These are phyloP conservation scores for Leucophenga maculata DNA, from an alignment of 2,888 invertebrate genomes.

Conservation along the genomic window DNA sequence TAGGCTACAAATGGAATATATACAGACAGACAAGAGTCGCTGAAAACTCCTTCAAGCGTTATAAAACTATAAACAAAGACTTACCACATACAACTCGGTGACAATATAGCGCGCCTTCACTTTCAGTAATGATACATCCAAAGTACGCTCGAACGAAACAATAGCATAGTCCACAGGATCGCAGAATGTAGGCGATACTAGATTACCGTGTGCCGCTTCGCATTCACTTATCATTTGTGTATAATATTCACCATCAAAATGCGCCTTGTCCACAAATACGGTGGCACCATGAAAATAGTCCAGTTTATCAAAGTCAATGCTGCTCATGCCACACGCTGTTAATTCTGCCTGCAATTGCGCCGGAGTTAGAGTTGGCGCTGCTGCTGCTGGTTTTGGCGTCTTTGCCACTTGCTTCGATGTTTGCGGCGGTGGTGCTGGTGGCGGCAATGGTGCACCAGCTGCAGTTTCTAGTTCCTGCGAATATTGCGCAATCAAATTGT, in stretches of 20 bases:
- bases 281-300: conserved; percentile 65
- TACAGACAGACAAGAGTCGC: too few species aligned
- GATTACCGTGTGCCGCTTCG: conserved; percentile 75
- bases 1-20: neutral
- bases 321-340: conserved; percentile 57
- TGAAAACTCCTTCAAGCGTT: too few species aligned
- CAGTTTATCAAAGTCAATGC: conserved; percentile 67
- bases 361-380: conserved; percentile 9
- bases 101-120: conserved; percentile 65
- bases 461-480: conserved; percentile 62
- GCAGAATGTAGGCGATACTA: conserved; percentile 73
- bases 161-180: conserved; percentile 79
- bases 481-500: conserved; percentile 66
- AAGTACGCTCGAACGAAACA: conserved; percentile 74
- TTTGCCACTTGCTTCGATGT: conserved; percentile 39
- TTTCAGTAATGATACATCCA: conserved; percentile 54
- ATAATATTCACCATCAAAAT: conserved; percentile 71
- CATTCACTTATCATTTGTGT: conserved; percentile 73
- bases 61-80: conserved; percentile 26
- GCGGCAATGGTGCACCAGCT: conserved; percentile 56
- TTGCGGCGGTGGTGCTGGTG: conserved; percentile 59
- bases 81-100: conserved; percentile 69
- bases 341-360: conserved; percentile 46
- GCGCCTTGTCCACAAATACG: conserved; percentile 72
- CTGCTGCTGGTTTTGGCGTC: conserved; percentile 22